These are phyloP conservation scores for Smutsia temminckii DNA, from an alignment of 2,797 vertebrate genomes.

Conservation along the genomic window DNA sequence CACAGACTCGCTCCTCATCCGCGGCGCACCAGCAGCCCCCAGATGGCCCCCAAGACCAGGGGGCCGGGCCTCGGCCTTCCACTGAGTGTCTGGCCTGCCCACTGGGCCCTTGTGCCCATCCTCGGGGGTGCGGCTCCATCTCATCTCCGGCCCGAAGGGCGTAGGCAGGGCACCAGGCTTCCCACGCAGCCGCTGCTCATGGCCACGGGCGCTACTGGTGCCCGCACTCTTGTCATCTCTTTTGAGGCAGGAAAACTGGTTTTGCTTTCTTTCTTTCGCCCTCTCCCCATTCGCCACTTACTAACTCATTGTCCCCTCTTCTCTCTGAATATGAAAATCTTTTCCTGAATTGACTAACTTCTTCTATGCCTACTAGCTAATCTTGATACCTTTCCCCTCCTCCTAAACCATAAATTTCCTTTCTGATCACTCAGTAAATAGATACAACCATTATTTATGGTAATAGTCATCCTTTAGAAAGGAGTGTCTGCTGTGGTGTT, in stretches of 20 bases:
- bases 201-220: not conserved
- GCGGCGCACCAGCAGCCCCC: not conserved
- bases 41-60: not conserved
- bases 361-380: not conserved
- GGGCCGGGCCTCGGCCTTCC: not conserved
- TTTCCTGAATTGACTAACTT: not conserved
- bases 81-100: not conserved
- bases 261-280: not conserved
- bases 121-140: not conserved
- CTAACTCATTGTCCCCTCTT: not conserved
- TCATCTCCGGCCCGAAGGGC: not conserved
- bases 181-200: not conserved
- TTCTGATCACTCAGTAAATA: not conserved
- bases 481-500: not conserved
- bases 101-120: not conserved
- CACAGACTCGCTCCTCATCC: not conserved
- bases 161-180: not conserved
- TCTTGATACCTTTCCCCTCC: not conserved
- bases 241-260: not conserved
- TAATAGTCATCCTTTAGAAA: not conserved
- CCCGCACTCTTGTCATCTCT: not conserved
- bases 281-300: not conserved
- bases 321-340: not conserved
- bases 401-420: not conserved
- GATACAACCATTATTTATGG: not conserved